Conservation (phyloP, 1,140 invertebrate genomes). For the Diachasma alloeum region DNA sequence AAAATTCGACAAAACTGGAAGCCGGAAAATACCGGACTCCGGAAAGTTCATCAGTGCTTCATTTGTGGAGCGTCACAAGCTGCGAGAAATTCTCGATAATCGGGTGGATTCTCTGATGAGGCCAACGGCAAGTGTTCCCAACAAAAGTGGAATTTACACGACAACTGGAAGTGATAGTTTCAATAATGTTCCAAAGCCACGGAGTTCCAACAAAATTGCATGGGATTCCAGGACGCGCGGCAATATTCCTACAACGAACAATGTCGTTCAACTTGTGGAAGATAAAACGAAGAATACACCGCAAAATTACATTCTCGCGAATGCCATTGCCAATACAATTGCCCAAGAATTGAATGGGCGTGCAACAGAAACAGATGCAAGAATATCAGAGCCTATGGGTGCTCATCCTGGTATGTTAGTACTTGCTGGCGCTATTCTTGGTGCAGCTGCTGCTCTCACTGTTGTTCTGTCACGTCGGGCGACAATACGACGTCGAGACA, state of each 20-base stretch:
- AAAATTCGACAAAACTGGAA: neutral
- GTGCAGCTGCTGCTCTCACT: conserved; percentile 58
- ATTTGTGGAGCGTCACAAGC: neutral
- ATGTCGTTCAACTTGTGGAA: neutral
- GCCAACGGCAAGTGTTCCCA: neutral
- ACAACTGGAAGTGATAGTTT: neutral
- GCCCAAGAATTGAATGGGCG: conserved; percentile 57
- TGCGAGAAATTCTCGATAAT: conserved; percentile 14
- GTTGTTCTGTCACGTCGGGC: conserved; percentile 58
- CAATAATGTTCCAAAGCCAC: neutral
- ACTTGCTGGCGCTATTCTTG: conserved; percentile 43
- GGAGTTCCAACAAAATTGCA: conserved; percentile 1
- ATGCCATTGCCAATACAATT: conserved; percentile 48
- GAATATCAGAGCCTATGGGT: conserved; percentile 38
- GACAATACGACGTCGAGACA: conserved; percentile 51
- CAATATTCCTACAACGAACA: neutral
- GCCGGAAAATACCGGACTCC: neutral
- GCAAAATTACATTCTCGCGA: conserved; percentile 20
- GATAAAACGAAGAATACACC: neutral
- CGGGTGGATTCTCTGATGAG: conserved; percentile 1
- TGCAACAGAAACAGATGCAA: conserved; percentile 51
- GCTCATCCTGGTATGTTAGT: conserved; percentile 66
- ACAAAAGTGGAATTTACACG: neutral
- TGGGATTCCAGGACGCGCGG: neutral
- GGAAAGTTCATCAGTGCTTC: conserved; percentile 3